Base-by-base conservation (phyloP, 2,888 invertebrate species). In the Flexamia atlantica region DNA sequence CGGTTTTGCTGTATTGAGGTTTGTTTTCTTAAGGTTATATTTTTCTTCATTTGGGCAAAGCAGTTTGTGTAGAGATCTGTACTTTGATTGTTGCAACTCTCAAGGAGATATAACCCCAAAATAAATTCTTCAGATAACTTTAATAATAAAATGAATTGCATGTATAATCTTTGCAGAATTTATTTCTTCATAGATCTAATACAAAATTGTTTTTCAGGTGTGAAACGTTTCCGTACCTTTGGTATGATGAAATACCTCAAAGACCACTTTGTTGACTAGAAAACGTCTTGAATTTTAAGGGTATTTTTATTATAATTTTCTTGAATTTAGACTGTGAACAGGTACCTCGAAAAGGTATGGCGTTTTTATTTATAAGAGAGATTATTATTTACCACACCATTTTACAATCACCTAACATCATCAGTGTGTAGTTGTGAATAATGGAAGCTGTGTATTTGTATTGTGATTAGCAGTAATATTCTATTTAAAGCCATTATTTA, bases 201-300 rank as follows among this genome's bases (percentile, higher is more conserved):
- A n/a, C n/a, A n/a, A n/a, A n/a, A n/a, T n/a, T n/a, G n/a, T 53
- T 2, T 53, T 89, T 1, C 88, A 92, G 92, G 92, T 53, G 95
- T 95, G 0, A 97, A 97, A 90, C 94, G 97, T 88, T 97, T 99
- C 93, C 95, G 97, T 88, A 97, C 97, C 83, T 98, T 98, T 89
- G 98, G 97, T 86, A 98, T 98, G 98, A 96, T 98, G 95, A 98
- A 98, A 90, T 97, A 97, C 90, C 93, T 99, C 88, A 97, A 97
- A 91, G 94, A 94, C 86, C 98, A 98, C 91, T 98, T 98, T 90
- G 91, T 87, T 68, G 87, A 87, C 83, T 87, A 87, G 74, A 74
- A 76, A 76, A 76, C 42, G n/a, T 76, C 28, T 57, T 53, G 14
- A 57, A 79, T n/a, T 79, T 32, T 79, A 79, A 57, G 30, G 28